A percentile compares a stretch with the other conserved stretches of the same genome.
These are phyloP conservation scores for Malthinus flaveolus DNA, from an alignment of 2,888 invertebrate species.

Conservation along the genomic window DNA sequence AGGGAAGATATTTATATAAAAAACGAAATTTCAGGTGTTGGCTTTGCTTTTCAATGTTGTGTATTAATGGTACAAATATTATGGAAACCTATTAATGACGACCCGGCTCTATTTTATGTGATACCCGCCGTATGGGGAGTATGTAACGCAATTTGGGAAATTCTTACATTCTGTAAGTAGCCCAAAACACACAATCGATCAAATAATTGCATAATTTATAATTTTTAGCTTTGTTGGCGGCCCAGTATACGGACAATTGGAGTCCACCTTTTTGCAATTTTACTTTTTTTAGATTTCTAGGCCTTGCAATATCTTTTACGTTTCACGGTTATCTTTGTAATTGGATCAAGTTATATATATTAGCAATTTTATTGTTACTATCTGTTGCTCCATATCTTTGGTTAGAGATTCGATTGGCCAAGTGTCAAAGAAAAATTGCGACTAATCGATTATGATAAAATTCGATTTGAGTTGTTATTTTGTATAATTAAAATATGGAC, in stretches of 20 bases:
- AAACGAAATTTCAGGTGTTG: conserved; percentile 63
- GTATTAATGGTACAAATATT: conserved; percentile 73
- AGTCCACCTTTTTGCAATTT: conserved; percentile 59
- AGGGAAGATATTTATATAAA: not conserved
- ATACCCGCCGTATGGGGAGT: conserved; percentile 87
- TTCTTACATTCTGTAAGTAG: conserved; percentile 60
- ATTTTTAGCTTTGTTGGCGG: conserved; percentile 52
- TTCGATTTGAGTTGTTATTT: not conserved
- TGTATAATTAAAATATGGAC: not conserved
- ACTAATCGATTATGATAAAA: conserved; percentile 45
- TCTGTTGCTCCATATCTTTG: conserved; percentile 60
- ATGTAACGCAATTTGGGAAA: conserved; percentile 85
- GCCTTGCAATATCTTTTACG: conserved; percentile 65
- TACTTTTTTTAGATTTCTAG: conserved; percentile 60
- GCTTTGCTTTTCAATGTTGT: conserved; percentile 79
- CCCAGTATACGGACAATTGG: conserved; percentile 53
- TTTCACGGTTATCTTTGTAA: conserved; percentile 67
- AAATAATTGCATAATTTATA: not conserved
- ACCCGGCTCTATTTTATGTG: conserved; percentile 79
- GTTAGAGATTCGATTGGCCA: conserved; percentile 55
- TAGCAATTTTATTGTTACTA: conserved; percentile 57
- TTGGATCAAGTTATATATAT: conserved; percentile 54
- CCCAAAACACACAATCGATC: not conserved
- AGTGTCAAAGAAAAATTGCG: conserved; percentile 8
- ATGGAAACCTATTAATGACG: conserved; percentile 81